phyloP scores from a whole-genome alignment of 2,113 vertebrate genomes.

The Notothenia rossii region DNA sequence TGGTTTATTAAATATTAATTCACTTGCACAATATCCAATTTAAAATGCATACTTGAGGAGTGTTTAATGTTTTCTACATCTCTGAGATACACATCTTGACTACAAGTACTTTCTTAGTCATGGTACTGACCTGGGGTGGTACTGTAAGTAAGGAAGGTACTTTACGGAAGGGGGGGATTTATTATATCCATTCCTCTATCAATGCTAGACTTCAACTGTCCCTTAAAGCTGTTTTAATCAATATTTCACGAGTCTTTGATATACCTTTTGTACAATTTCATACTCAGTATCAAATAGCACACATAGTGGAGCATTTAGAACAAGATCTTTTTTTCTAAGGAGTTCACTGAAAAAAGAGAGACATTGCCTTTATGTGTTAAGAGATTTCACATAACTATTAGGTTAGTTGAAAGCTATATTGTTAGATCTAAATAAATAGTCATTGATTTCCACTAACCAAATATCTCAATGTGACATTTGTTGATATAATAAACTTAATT shows the following conservation, averaged over 20 bases:
- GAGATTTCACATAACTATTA: too few relatives aligned
- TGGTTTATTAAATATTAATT: slow-evolving; percentile 41
- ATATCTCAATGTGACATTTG: too few relatives aligned
- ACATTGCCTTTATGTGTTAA: too few relatives aligned
- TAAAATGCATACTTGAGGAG: slow-evolving; percentile 20
- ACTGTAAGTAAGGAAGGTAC: too few relatives aligned
- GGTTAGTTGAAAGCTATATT: too few relatives aligned
- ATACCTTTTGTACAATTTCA: neutral
- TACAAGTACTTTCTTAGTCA: neutral
- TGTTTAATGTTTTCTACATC: neutral
- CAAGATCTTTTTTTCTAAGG: too few relatives aligned
- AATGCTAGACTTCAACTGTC: neutral
- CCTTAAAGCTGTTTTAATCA: slow-evolving; percentile 1
- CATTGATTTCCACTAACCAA: too few relatives aligned
- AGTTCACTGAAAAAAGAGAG: too few relatives aligned
- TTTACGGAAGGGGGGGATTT: neutral
- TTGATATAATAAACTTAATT: too few relatives aligned
- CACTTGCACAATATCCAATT: neutral
- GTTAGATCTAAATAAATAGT: too few relatives aligned
- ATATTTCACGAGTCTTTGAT: neutral
- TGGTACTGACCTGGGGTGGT: neutral
- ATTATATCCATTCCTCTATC: neutral
- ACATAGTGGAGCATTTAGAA: too few relatives aligned
- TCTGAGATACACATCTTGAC: neutral
- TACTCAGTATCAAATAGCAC: neutral